These are phyloP conservation scores for Mus pahari DNA, from an alignment of 2,113 vertebrate species.

Conservation along the genomic window DNA sequence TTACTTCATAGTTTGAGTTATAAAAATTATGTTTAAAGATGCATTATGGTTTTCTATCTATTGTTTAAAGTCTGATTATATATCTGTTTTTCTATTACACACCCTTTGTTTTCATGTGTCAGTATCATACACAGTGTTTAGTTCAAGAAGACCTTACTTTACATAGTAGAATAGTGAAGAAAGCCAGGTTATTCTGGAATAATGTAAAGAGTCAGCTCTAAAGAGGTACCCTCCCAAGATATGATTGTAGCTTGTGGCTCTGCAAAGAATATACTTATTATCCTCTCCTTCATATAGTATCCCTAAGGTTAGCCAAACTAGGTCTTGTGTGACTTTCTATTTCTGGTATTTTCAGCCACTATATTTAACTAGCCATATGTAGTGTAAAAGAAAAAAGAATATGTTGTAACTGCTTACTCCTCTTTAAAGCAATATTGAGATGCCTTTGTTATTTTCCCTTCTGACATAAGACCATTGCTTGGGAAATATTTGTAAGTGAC, in stretches of 20 bases:
- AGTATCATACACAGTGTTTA: conserved; percentile 19
- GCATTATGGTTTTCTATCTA: neutral
- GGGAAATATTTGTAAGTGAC: conserved; percentile 36
- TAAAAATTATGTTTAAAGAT: neutral
- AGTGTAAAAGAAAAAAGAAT: conserved; percentile 14
- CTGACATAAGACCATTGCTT: conserved; percentile 14
- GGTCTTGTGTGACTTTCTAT: neutral
- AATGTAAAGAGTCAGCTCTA: neutral
- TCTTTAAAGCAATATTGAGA: neutral
- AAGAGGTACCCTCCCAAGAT: neutral
- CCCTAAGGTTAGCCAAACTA: neutral
- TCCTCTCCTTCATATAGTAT: neutral
- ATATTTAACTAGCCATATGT: neutral
- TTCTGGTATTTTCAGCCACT: neutral
- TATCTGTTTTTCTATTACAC: neutral
- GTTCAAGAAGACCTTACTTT: neutral
- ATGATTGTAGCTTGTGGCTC: neutral
- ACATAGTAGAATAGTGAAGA: neutral
- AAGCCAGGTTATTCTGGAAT: neutral
- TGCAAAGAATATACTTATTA: neutral
- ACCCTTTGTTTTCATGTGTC: neutral
- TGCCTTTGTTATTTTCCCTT: neutral
- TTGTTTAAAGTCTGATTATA: neutral
- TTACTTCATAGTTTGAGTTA: neutral
- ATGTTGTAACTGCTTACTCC: neutral